Evolutionary conservation across 2,888 invertebrate species (phyloP), one percentile per base, ranked within the genome.

Genomic region (Geophilus truncorum): DNA sequence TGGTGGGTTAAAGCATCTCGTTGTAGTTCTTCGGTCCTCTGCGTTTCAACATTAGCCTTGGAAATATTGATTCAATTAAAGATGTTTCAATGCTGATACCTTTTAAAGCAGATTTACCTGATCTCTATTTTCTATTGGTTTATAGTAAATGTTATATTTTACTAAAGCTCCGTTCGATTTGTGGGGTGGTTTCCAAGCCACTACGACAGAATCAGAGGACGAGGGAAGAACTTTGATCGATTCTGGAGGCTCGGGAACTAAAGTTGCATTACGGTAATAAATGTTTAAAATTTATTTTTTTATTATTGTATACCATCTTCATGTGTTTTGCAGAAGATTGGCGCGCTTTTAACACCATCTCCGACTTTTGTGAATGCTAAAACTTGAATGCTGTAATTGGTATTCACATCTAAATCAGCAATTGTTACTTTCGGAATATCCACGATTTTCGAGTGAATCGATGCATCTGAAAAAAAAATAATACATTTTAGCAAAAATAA

Each of bases 341-440:
- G 85, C 4, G 83, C 81, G 82, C 86, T 86, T 25, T 86, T 83
- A 32, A 86, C 86, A 6, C 87, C 87, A 80, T 87, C 86, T n/a
- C 88, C 88, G 81, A 85, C 86, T 32, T 86, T 83, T 2, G 87
- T 88, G 83, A 84, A 87, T 34, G 87, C 87, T 82, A 86, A 83
- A 5, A 87, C 86, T 83, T 87, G 86, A 18, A 88, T 84, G 81
- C 86, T 87, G 84, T 88, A 88, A 84, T 88, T 88, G 81, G 86
- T 84, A 70, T 87, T 84, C 30, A 83, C 83, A 18, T 84, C 83
- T 28, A 87, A 78, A 18, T 84, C 85, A 12, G 57, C 51, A 10
- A 81, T 51, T 7, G 77, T 81, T 1, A 51, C 51, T 70, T 81
- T 81, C 62, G 62, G 62, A 18, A 77, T 76, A 3, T 40, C 36